Percentiles rank a stretch among this genome's conserved stretches.
Conservation (phyloP, 2,797 vertebrate genomes). For the Acrocephalus scirpaceus region DNA sequence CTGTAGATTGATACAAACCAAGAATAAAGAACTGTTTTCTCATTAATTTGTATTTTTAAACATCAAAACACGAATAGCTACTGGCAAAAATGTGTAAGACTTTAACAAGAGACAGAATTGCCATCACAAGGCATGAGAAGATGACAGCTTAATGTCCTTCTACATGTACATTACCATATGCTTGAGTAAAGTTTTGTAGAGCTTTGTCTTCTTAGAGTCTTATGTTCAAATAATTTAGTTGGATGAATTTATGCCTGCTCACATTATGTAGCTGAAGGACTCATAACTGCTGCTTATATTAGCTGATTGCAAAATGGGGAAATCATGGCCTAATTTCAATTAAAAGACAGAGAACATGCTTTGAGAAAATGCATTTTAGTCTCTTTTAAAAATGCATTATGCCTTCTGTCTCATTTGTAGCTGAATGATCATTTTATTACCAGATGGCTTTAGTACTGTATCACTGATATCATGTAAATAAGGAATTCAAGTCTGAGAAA, state of each 20-base stretch:
- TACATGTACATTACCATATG: background rate
- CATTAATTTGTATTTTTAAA: background rate
- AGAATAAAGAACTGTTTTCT: background rate
- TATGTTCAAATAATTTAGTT: background rate
- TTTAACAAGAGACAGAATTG: background rate
- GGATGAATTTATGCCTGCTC: background rate
- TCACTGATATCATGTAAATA: background rate
- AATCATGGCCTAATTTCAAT: background rate
- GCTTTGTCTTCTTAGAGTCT: background rate
- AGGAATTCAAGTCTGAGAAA: background rate
- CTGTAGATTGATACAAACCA: background rate
- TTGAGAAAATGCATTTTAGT: background rate
- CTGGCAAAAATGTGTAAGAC: background rate
- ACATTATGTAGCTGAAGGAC: background rate
- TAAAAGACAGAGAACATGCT: background rate
- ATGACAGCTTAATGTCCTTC: background rate
- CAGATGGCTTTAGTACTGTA: background rate
- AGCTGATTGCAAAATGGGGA: background rate
- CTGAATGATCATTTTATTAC: background rate
- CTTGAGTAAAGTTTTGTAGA: slow-evolving; percentile 6
- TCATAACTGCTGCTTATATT: background rate
- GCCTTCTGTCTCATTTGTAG: background rate
- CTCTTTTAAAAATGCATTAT: background rate
- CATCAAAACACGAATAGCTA: background rate
- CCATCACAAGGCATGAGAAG: background rate